Percentiles rank a stretch among this genome's conserved stretches.
These are phyloP conservation scores for Meda fulgida DNA, from an alignment of 2,797 vertebrate genomes.

Conservation along the genomic window DNA sequence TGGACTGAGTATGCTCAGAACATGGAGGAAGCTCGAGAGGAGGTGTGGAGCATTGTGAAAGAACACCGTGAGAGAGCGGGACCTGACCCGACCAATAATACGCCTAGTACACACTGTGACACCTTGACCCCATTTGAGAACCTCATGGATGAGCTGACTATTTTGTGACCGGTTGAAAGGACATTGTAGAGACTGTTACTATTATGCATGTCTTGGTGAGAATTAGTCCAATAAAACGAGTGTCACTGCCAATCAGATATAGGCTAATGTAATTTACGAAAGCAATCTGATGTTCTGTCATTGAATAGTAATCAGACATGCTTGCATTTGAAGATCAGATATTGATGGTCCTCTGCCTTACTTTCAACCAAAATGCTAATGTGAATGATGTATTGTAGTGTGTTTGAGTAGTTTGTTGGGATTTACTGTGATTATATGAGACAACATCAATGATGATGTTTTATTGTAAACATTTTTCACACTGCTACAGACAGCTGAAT, in stretches of 20 bases:
- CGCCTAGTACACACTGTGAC: slow-evolving; percentile 37
- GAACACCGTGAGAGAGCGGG: slow-evolving; percentile 61
- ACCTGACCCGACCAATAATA: slow-evolving; percentile 46
- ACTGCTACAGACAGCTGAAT: slow-evolving; percentile 5
- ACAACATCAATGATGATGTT: neutral
- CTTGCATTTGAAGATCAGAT: neutral
- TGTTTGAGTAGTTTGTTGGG: neutral
- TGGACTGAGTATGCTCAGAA: slow-evolving; percentile 77
- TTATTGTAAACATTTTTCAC: neutral
- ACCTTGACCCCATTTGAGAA: slow-evolving; percentile 48
- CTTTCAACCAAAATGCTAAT: neutral
- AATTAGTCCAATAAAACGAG: neutral
- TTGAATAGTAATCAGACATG: slow-evolving; percentile 4
- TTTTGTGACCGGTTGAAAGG: slow-evolving; percentile 42
- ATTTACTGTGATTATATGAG: neutral
- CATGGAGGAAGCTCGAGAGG: slow-evolving; percentile 79
- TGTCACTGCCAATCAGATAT: neutral
- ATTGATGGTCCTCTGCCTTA: neutral
- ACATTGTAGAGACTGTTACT: neutral
- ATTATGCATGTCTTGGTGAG: neutral
- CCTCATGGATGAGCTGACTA: slow-evolving; percentile 59
- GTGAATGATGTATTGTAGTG: neutral
- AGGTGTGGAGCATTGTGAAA: slow-evolving; percentile 74
- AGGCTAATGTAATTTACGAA: neutral
- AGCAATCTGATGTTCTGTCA: neutral